Conservation (phyloP, 1,140 invertebrate species). For the Thrips palmi region DNA sequence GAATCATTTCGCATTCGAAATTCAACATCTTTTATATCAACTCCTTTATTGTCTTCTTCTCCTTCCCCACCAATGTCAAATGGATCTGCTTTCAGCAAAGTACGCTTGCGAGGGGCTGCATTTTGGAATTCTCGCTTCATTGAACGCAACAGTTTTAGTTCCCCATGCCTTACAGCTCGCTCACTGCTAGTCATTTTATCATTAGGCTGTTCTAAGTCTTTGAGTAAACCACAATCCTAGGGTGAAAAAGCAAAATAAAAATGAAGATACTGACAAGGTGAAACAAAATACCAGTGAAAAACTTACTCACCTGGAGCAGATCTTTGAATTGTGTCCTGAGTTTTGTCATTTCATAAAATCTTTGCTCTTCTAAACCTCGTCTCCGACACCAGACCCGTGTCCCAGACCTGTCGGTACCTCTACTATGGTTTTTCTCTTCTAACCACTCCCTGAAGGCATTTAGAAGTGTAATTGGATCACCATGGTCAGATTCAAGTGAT, state of each 20-base stretch:
- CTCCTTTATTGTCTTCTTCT: conserved; percentile 27
- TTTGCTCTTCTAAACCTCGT: conserved; percentile 82
- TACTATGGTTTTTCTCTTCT: conserved; percentile 40
- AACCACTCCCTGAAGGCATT: conserved; percentile 84
- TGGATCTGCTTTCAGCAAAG: conserved; percentile 40
- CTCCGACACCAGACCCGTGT: conserved; percentile 67
- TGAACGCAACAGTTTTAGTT: conserved; percentile 65
- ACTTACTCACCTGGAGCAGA: conserved; percentile 43
- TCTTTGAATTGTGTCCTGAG: conserved; percentile 76
- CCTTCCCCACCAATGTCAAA: conserved; percentile 32
- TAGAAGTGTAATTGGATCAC: conserved; percentile 84
- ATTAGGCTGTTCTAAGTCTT: conserved; percentile 24
- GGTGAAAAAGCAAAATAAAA: conserved; percentile 14
- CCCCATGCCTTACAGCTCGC: conserved; percentile 60
- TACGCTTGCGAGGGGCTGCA: conserved; percentile 46
- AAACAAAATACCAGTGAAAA: background rate
- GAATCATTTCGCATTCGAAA: conserved; percentile 59
- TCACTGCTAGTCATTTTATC: conserved; percentile 51
- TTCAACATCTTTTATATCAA: conserved; percentile 85
- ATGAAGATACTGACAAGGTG: background rate
- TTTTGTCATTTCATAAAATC: conserved; percentile 93
- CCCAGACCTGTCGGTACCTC: conserved; percentile 17
- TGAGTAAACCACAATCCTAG: conserved; percentile 49
- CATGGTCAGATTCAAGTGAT: conserved; percentile 77
- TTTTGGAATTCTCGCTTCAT: conserved; percentile 50